Conservation (phyloP, 2,113 vertebrate genomes). For the Centrocercus urophasianus region DNA sequence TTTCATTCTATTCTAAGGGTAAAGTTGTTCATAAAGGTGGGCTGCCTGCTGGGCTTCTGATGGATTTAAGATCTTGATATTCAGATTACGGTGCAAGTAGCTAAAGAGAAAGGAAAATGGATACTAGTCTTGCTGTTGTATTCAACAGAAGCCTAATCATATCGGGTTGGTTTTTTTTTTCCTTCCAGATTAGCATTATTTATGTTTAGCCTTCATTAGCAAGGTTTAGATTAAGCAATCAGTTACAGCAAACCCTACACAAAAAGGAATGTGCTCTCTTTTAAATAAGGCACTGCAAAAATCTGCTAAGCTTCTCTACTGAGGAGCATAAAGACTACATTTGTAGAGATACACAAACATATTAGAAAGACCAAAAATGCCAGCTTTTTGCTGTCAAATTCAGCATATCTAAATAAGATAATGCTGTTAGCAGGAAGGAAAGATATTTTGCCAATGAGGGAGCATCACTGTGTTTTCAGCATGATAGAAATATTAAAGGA, state of each 20-base stretch:
- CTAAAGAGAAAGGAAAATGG: slow-evolving; percentile 16
- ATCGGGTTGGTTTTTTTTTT: background rate
- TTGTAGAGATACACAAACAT: background rate
- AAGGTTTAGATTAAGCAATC: background rate
- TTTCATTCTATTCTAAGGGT: slow-evolving; percentile 49
- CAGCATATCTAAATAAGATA: background rate
- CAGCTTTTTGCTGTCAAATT: background rate
- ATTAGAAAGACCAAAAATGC: background rate
- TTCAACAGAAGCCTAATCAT: slow-evolving; percentile 41
- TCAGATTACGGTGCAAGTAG: slow-evolving; percentile 31
- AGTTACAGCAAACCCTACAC: background rate
- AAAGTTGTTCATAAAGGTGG: slow-evolving; percentile 36
- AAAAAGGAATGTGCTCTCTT: background rate
- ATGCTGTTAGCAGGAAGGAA: background rate
- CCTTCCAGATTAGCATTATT: slow-evolving; percentile 51
- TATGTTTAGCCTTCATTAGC: slow-evolving; percentile 54
- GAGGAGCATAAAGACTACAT: background rate
- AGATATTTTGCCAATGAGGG: background rate
- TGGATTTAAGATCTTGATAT: slow-evolving; percentile 55
- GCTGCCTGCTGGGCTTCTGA: slow-evolving; percentile 50
- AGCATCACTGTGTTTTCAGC: background rate
- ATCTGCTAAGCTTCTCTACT: background rate
- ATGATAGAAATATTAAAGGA: background rate
- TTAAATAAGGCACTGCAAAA: background rate
- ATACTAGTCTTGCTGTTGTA: background rate